Evolutionary conservation across 2,113 vertebrate species (phyloP).

Genomic region (Ariopsis seemanni): DNA sequence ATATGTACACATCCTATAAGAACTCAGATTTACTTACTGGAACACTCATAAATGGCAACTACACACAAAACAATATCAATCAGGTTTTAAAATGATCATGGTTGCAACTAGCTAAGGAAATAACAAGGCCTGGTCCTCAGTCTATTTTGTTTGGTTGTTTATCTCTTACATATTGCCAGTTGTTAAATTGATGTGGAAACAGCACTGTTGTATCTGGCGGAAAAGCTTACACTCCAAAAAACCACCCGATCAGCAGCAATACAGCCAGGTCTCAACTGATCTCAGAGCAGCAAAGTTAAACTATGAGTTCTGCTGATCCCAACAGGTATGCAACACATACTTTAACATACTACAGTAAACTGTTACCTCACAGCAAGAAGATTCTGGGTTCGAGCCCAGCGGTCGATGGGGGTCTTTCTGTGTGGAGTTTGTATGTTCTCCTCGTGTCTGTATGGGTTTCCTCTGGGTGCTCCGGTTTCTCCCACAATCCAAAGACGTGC

Average conservation of each 20-base stretch:
- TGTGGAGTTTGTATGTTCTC: too few species aligned
- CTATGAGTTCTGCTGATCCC: neutral
- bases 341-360: neutral
- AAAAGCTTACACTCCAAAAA: neutral
- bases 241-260: neutral
- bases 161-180: neutral
- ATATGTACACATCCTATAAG: neutral
- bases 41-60: neutral
- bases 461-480: too few species aligned
- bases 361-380: too few species aligned
- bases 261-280: neutral
- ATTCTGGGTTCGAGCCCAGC: too few species aligned
- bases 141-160: neutral
- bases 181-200: neutral
- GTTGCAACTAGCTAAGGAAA: neutral
- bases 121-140: neutral
- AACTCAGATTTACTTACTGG: neutral
- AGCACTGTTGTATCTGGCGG: neutral
- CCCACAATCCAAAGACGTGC: too few species aligned
- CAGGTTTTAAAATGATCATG: neutral
- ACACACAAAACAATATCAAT: neutral
- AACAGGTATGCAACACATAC: neutral
- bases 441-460: too few species aligned
- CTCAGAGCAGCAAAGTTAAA: neutral
- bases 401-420: too few species aligned